phyloP scores from a whole-genome alignment of 2,888 invertebrate genomes.

The Macrophya annulata region DNA sequence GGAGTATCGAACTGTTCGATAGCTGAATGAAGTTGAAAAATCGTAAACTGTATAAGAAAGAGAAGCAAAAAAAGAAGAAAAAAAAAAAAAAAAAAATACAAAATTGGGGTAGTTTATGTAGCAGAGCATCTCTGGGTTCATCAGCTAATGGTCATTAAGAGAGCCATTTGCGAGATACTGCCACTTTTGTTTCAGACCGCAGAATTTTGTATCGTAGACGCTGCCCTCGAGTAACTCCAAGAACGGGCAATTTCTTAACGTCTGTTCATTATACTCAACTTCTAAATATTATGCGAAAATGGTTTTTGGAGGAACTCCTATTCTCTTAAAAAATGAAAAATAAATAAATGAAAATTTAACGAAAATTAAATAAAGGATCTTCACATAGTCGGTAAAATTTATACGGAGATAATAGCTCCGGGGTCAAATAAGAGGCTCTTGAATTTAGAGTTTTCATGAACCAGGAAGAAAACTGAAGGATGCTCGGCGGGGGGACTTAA shows the following conservation, averaged over 20 bases:
- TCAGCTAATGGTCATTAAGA: constrained; percentile 49
- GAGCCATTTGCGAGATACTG: constrained; percentile 50
- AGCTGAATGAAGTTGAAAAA: not conserved
- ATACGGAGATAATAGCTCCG: not conserved
- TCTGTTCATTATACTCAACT: not conserved
- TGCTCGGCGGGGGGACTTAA: not conserved
- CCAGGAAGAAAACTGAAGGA: constrained; percentile 1
- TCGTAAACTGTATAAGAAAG: not conserved
- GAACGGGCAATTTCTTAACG: constrained; percentile 6
- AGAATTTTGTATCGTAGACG: constrained; percentile 2
- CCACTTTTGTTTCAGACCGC: constrained; percentile 37
- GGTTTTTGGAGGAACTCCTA: not conserved
- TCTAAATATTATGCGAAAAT: not conserved
- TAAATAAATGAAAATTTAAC: not conserved
- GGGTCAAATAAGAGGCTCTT: not conserved
- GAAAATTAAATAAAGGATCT: not conserved
- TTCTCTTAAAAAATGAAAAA: not conserved
- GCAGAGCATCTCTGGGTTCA: constrained; percentile 33
- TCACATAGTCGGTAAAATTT: not conserved
- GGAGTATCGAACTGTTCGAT: not conserved
- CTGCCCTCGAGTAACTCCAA: not conserved
- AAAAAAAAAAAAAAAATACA: not conserved
- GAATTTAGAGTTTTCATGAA: not conserved
- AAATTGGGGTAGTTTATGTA: constrained; percentile 9
- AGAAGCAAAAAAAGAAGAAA: not conserved